Conservation (phyloP, 92 coral and sea anemone genomes). For the Paramuricea clavata region DNA sequence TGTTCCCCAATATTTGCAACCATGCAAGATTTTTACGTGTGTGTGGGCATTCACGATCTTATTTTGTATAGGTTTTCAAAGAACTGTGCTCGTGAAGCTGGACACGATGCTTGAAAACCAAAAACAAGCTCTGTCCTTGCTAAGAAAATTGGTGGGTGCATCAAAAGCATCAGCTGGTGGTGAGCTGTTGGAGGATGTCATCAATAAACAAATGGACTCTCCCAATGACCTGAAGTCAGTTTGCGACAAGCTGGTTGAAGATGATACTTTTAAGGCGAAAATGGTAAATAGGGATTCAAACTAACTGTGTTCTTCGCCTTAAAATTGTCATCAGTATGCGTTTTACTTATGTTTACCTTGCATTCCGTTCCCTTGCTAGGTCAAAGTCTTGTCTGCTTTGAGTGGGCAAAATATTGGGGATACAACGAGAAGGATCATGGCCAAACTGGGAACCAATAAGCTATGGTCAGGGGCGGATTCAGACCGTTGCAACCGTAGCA, state of each 20-base stretch:
- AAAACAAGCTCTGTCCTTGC: constrained; percentile 9
- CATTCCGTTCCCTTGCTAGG: background rate
- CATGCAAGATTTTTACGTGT: no score
- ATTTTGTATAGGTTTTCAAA: constrained; percentile 5
- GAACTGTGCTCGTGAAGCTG: background rate
- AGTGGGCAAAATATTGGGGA: constrained; percentile 13
- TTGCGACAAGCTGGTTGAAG: background rate
- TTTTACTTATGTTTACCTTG: background rate
- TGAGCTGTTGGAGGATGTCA: constrained; percentile 17
- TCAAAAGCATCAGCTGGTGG: background rate
- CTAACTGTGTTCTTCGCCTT: no score
- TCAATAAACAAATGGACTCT: background rate
- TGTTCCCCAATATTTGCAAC: no score
- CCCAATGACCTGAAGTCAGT: background rate
- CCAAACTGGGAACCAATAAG: background rate
- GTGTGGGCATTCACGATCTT: no score
- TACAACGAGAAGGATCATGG: background rate
- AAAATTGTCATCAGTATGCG: background rate
- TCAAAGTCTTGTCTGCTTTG: constrained; percentile 1
- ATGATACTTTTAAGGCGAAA: background rate
- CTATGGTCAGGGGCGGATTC: no score
- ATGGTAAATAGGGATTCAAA: constrained; percentile 2
- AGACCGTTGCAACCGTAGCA: no score
- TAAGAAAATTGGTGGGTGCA: background rate
- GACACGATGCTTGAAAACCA: constrained; percentile 24